These are phyloP conservation scores for Conus betulinus DNA, from an alignment of 1,140 invertebrate genomes.

Conservation along the genomic window DNA sequence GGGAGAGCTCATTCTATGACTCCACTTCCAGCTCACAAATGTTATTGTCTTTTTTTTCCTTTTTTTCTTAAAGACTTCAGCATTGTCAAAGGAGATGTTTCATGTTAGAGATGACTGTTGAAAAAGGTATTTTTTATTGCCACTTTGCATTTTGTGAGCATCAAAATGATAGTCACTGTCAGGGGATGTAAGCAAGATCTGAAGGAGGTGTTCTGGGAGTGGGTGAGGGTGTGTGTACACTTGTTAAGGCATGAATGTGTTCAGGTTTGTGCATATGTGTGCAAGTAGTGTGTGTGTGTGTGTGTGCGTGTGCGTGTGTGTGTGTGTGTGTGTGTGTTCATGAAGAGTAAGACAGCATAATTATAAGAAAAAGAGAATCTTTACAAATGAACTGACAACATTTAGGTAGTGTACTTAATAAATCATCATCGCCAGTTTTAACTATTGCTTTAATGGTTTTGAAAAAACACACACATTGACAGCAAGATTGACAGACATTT, in stretches of 20 bases:
- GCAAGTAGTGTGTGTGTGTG: neutral
- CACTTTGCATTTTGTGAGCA: too few relatives aligned
- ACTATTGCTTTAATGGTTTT: too few relatives aligned
- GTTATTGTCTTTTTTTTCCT: neutral
- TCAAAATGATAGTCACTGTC: too few relatives aligned
- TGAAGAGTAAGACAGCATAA: too few relatives aligned
- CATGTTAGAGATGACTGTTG: neutral
- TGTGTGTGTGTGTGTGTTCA: neutral
- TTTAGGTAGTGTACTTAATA: too few relatives aligned
- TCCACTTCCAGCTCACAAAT: neutral
- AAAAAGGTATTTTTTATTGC: neutral
- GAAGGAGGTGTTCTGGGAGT: neutral
- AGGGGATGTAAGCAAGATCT: neutral
- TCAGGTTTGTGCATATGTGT: slow-evolving; percentile 1
- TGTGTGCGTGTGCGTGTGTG: slow-evolving; percentile 24
- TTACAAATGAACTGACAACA: too few relatives aligned
- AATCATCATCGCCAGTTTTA: too few relatives aligned
- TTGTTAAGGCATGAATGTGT: slow-evolving; percentile 10
- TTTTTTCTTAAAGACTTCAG: neutral
- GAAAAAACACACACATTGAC: too few relatives aligned
- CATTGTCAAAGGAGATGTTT: neutral
- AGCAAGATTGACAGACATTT: too few relatives aligned
- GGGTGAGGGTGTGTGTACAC: slow-evolving; percentile 27
- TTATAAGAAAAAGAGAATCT: too few relatives aligned
- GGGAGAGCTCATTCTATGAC: neutral